Base-by-base conservation (phyloP, 2,888 invertebrate genomes). In the Dysmachus trigonus region DNA sequence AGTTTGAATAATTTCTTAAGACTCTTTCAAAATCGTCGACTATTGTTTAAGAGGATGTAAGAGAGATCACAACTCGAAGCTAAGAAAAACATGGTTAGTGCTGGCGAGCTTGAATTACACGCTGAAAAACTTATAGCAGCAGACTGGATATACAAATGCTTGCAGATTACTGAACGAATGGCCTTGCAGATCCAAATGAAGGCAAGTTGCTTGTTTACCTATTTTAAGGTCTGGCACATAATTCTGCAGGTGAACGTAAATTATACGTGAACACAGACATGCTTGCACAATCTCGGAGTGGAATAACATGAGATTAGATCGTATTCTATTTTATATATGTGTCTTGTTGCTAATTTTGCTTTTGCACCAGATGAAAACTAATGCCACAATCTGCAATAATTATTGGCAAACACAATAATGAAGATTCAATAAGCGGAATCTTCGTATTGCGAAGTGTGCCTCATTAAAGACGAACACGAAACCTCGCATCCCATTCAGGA, bases 191-290 rank as follows among this genome's bases (percentile, higher is more conserved):
- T 79, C 79, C 79, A 79, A 47, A 47, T 22, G 79, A 79, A 79
- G 79, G 79, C 79, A 79, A 79, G 79, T 79, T 30, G 51, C 79
- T 79, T 79, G 79, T 79, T 79, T 79, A 51, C 79, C 79, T 79
- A 79, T 79, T 79, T 79, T 79, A 15, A 47, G 47, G 41, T 30
- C 31, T 47, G 47, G 47, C 41, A 47, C 27, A 41, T 47, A 47
- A 79, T 79, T 79, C 79, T 79, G 18, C 79, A 79, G 79, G 79
- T 79, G 79, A 79, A 79, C 47, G 79, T 79, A 51, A 79, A 22
- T 51, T 79, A n/a, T 47, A 79, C 79, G 47, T 47, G 79, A 27
- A 51, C 47, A 47, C 47, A 47, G 51, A 18, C 51, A 22, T 27
- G 30, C 30, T 51, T 47, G 8, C 41, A 47, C 79, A 79, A 79